Base-by-base conservation (phyloP, 30 jellyfish, hydroid and myxozoan genomes). In the Hydractinia echinata region DNA sequence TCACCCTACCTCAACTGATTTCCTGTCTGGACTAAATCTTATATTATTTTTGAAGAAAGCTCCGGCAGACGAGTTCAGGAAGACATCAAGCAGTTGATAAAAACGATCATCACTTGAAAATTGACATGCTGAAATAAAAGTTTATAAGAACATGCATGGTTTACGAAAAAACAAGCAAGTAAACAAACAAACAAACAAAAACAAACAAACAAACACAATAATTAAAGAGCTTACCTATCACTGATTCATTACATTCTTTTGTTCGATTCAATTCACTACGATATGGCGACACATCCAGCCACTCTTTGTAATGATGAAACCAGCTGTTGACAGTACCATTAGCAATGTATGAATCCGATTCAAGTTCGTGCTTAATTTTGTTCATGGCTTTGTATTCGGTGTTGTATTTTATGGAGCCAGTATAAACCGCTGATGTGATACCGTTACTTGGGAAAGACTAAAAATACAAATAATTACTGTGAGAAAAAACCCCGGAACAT, bases 381-480 rank as follows among this genome's bases (percentile, higher is more conserved):
- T 81, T 53, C 76, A 87, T 10, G 61, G 73, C 54, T 53, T 53
- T 62, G 54, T 87, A 84, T 15, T 87, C 95, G 20, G 66, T 81
- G 85, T 73, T 81, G 76, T 87, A 87, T 54, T 87, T 84, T 18
- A 87, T 76, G 64, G 61, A 73, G 82, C 97, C 97, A 10, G 84
- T 55, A 55, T 89, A 64, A 14, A 72, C 89, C 4, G 91, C 67
- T 13, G 87, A 73, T 13, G 64, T 30, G 53, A 89, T 82, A 44
- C 97, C 97, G n/a, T 85, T 91, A 20, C 72, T 73, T 66, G 97
- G 95, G 79, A 84, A 89, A 66, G 70, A 81, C 95, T 89, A 76
- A 61, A 66, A 62, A 15, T 66, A 21, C 50, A 61, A 39, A 51
- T 64, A 64, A 30, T 30, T 30, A 30, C 44, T 30, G 44, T 30